Evolutionary conservation across 2,113 vertebrate genomes (phyloP).

Genomic region (Chaetorhynchus papuensis): DNA sequence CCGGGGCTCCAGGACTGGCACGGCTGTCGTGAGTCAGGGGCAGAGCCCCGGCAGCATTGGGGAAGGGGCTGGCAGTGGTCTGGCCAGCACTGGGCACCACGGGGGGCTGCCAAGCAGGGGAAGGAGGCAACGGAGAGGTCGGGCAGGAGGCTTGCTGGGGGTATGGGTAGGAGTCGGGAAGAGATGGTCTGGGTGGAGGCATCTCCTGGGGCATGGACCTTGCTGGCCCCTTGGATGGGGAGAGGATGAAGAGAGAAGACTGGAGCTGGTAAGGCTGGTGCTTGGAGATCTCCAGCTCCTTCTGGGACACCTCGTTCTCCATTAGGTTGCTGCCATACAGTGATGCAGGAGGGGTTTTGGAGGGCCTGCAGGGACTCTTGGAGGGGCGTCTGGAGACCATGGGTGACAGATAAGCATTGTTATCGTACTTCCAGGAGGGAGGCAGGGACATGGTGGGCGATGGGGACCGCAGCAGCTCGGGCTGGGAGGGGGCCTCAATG

Average conservation of each 20-base stretch:
- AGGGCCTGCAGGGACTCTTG: conserved; percentile 74
- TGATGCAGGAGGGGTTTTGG: conserved; percentile 65
- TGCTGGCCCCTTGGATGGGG: conserved; percentile 81
- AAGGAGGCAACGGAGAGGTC: conserved; percentile 45
- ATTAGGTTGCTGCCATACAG: conserved; percentile 63
- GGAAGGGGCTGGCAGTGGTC: conserved; percentile 67
- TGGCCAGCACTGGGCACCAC: conserved; percentile 5
- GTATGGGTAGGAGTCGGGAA: conserved; percentile 46
- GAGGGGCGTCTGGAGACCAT: conserved; percentile 59
- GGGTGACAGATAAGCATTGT: conserved; percentile 74
- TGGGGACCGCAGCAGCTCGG: conserved; percentile 75
- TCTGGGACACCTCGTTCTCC: conserved; percentile 84
- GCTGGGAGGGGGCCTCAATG: conserved; percentile 75
- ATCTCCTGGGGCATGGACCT: conserved; percentile 74
- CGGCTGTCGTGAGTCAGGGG: conserved; percentile 22
- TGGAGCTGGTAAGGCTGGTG: conserved; percentile 88
- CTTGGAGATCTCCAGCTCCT: conserved; percentile 85
- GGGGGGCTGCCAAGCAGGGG: conserved; percentile 70
- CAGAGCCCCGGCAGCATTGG: conserved; percentile 22
- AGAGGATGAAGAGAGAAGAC: conserved; percentile 88
- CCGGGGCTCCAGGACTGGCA: background rate
- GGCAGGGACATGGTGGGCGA: conserved; percentile 95
- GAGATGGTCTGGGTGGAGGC: conserved; percentile 75
- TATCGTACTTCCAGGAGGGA: conserved; percentile 90
- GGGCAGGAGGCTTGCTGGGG: conserved; percentile 77